phyloP scores from a whole-genome alignment of 2,797 vertebrate genomes.

The Tragopan temminckii region DNA sequence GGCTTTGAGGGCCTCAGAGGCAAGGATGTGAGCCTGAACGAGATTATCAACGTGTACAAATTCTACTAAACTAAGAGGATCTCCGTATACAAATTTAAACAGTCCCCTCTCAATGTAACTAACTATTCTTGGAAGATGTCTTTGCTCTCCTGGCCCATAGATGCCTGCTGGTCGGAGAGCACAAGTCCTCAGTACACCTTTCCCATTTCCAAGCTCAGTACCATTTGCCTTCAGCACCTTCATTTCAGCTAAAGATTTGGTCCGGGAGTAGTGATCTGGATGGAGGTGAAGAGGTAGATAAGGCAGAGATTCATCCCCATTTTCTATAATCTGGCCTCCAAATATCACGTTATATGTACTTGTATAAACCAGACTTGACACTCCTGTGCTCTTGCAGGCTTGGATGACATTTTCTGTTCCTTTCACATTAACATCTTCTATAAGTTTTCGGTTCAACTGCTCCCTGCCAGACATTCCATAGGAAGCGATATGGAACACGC shows the following conservation, averaged over 20 bases:
- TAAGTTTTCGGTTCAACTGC: constrained; percentile 88
- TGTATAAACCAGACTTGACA: constrained; percentile 91
- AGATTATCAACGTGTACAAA: constrained; percentile 97
- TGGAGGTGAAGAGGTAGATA: constrained; percentile 94
- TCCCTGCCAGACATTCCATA: constrained; percentile 97
- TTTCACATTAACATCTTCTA: constrained; percentile 90
- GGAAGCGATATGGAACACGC: constrained; percentile 93
- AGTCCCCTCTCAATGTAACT: constrained; percentile 90
- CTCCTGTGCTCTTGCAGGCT: constrained; percentile 82
- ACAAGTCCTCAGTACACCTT: constrained; percentile 86
- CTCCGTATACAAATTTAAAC: constrained; percentile 92
- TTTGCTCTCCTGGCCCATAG: constrained; percentile 94
- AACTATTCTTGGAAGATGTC: constrained; percentile 93
- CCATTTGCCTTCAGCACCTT: constrained; percentile 90
- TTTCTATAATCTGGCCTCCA: constrained; percentile 92
- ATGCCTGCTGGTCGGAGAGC: constrained; percentile 94
- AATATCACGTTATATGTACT: constrained; percentile 97
- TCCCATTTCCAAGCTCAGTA: constrained; percentile 56
- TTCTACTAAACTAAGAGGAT: constrained; percentile 90
- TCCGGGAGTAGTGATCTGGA: constrained; percentile 95
- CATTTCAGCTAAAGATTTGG: constrained; percentile 94
- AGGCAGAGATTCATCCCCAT: constrained; percentile 92
- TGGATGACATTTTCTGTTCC: constrained; percentile 91
- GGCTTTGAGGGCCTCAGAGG: constrained; percentile 85
- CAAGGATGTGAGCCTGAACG: constrained; percentile 89